Evolutionary conservation across 1,140 invertebrate genomes (phyloP), one percentile per base, ranked within the genome.

Genomic region (Apis laboriosa): DNA sequence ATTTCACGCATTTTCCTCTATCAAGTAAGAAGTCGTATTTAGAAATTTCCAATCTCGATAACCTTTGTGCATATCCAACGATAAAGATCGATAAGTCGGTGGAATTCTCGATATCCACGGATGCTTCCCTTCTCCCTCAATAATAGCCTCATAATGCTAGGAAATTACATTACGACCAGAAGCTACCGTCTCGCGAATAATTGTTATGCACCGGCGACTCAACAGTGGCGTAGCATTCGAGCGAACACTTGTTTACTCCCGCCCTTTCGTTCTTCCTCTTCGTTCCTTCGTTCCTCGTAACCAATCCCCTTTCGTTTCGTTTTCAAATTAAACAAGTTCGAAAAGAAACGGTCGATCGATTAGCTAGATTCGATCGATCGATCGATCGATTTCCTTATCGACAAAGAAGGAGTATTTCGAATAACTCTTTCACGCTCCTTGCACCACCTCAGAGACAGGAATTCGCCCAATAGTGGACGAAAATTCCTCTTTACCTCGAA

Each of bases 121-220:
- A 7, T 61, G 66, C 63, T 28, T 86, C 64, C 34, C 60, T 74
- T 67, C 49, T 7, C 19, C 34, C 2, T n/a, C 56, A 84, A 84
- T 77, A 77, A 84, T 81, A 56, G 67, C 60, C 49, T 64, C 56
- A 17, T 84, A 78, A 86, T 84, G 80, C 68, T 74, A 86, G 68
- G 77, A 85, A 84, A 86, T 79, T 67, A 86, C 77, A 84, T 71
- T 74, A 84, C 53, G 15, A 19, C n/a, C 49, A 61, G 15, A 17
- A 60, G 67, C 63, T 43, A 72, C 63, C 56, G 83, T 80, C 66
- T 77, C 15, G 51, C 63, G 51, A 55, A 60, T 77, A 80, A 86
- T 87, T 86, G 71, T 80, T 63, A 77, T 74, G 53, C 68, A 68
- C 64, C 68, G 28, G n/a, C 55, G 15, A 17, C 55, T 61, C 64